These are phyloP conservation scores for Drosophila serrata DNA, from an alignment of 1,140 invertebrate species.

Conservation along the genomic window DNA sequence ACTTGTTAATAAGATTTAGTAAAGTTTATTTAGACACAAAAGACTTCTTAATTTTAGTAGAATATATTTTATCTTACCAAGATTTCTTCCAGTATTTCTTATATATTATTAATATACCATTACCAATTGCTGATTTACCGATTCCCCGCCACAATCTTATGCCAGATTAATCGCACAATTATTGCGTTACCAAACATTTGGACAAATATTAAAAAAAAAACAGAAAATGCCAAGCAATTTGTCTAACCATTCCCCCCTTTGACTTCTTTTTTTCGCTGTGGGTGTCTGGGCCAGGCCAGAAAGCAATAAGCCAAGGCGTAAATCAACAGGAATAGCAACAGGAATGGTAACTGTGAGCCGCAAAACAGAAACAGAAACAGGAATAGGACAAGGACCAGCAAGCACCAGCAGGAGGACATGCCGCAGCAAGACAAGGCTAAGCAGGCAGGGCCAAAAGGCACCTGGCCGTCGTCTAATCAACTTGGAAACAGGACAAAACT, in stretches of 20 bases:
- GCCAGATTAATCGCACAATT: constrained; percentile 75
- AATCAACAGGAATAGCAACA: constrained; percentile 61
- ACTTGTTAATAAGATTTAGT: neutral
- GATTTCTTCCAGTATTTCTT: neutral
- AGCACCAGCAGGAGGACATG: constrained; percentile 56
- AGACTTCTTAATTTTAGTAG: neutral
- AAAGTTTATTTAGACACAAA: neutral
- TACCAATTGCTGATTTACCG: constrained; percentile 77
- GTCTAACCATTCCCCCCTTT: constrained; percentile 21
- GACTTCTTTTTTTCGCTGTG: constrained; percentile 36
- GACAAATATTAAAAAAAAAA: constrained; percentile 36
- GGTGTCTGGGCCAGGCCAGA: constrained; percentile 50
- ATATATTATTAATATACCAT: constrained; percentile 30
- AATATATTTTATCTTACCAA: neutral
- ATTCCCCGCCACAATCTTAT: constrained; percentile 46
- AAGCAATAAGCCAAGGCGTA: constrained; percentile 77
- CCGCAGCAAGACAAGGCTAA: constrained; percentile 64
- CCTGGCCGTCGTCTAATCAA: constrained; percentile 42
- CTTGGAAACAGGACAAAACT: constrained; percentile 35
- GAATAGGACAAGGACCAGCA: constrained; percentile 16
- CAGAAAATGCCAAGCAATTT: constrained; percentile 60
- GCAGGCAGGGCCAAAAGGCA: constrained; percentile 32
- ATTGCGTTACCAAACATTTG: constrained; percentile 67
- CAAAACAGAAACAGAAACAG: constrained; percentile 1
- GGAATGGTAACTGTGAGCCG: constrained; percentile 7